Evolutionary conservation across 2,113 vertebrate genomes (phyloP), one percentile per base, ranked within the genome.

Genomic region (Lagopus leucura): DNA sequence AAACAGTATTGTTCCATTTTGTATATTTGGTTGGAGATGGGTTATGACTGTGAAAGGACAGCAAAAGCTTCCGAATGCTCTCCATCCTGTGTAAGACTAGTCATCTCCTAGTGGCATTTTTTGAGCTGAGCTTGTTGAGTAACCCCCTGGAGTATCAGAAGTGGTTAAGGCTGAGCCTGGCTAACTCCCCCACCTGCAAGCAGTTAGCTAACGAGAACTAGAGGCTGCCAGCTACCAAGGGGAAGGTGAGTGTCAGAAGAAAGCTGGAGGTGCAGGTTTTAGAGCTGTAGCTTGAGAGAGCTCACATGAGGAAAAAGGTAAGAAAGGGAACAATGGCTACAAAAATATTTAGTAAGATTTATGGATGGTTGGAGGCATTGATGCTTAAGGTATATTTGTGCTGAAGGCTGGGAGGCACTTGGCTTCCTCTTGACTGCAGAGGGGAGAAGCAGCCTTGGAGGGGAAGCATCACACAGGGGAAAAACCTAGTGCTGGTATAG

Each of bases 141-240:
- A 2, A 6, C 14, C 50, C 20, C 0, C 0, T 21, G n/a, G 32
- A 55, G 34, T 22, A 45, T 11, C 45, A 50, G 21, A 38, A 65
- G 13, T 8, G 32, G 20, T 61, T 20, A 55, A 42, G 42, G 52
- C 3, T 34, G 36, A 28, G 34, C 45, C 28, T 81, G 2, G 5
- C 34, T n/a, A 2, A 18, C 8, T 21, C 19, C 22, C 48, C 43
- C 28, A 67, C 32, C 19, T 91, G 65, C 22, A 50, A 22, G 34
- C 27, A 85, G 11, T 66, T 84, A 71, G 45, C 50, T 72, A 52
- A 30, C 61, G 84, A 55, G 57, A 60, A 18, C 18, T 21, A 18
- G 12, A n/a, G 21, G 18, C 43, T 91, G 48, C 30, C 28, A n/a
- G 34, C n/a, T 45, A 40, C 24, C 12, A 5, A 36, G 36, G 13